phyloP scores from a whole-genome alignment of 2,113 vertebrate species.

The Eidolon helvum region DNA sequence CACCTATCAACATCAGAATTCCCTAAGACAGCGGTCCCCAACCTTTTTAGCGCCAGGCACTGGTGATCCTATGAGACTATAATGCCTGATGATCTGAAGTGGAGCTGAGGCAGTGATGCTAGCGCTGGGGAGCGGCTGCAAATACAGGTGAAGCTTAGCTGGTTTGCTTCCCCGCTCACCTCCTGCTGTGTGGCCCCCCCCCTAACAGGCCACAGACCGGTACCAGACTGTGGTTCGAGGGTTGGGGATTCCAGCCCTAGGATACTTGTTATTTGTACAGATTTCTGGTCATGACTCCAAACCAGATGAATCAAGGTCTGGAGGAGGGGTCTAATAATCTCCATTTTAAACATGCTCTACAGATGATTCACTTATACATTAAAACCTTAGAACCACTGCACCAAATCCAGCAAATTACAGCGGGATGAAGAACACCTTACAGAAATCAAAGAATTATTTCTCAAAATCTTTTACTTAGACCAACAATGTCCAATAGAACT shows the following conservation, averaged over 20 bases:
- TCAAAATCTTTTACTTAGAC: conserved; percentile 34
- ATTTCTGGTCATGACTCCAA: neutral
- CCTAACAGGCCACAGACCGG: too few species aligned
- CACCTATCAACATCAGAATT: neutral
- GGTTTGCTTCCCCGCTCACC: too few species aligned
- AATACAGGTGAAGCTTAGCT: too few species aligned
- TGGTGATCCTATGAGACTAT: too few species aligned
- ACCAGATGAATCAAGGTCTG: neutral
- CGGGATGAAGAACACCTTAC: neutral
- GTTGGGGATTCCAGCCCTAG: too few species aligned
- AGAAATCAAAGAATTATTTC: conserved; percentile 27
- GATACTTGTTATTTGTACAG: neutral
- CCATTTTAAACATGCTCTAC: neutral
- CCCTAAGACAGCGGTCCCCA: neutral
- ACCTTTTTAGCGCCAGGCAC: too few species aligned
- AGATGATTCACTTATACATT: neutral
- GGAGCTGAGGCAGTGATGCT: too few species aligned
- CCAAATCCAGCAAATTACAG: neutral
- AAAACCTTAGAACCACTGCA: neutral
- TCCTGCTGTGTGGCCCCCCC: too few species aligned
- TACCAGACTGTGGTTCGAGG: too few species aligned
- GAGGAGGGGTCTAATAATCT: neutral
- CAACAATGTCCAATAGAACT: neutral
- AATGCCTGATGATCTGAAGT: too few species aligned
- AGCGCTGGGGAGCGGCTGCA: too few species aligned